Evolutionary conservation across 2,888 invertebrate genomes (phyloP).

Genomic region (Capitulum mitella): DNA sequence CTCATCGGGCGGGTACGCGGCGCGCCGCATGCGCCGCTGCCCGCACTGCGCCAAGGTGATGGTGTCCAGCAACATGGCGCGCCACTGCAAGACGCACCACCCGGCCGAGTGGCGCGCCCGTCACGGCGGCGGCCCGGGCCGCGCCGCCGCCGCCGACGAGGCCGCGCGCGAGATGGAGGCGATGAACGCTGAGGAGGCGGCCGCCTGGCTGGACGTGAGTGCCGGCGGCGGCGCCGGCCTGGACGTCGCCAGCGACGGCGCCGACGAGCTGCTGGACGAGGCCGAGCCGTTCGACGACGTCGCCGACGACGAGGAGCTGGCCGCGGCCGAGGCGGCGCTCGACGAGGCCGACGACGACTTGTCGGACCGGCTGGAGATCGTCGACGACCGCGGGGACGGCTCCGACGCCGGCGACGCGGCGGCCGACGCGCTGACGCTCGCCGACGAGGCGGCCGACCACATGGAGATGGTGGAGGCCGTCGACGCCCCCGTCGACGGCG

Average conservation of each 20-base stretch:
- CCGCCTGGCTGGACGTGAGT: not conserved
- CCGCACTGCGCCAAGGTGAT: slow-evolving; percentile 17
- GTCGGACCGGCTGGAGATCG: not conserved
- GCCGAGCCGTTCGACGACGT: not conserved
- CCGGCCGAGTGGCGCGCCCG: not conserved
- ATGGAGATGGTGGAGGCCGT: not conserved
- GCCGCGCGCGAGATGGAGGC: slow-evolving; percentile 1
- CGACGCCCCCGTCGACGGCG: not conserved
- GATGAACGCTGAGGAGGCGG: slow-evolving; percentile 14
- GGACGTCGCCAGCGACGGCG: not conserved
- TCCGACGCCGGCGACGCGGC: not conserved
- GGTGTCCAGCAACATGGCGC: slow-evolving; percentile 25
- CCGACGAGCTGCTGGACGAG: not conserved
- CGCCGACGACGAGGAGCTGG: not conserved
- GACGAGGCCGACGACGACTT: not conserved
- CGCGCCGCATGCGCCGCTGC: slow-evolving; percentile 12
- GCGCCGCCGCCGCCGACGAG: not conserved
- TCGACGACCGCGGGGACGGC: not conserved
- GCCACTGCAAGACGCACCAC: slow-evolving; percentile 17
- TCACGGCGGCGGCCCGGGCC: not conserved
- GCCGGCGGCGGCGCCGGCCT: not conserved
- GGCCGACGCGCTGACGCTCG: not conserved
- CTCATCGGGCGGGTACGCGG: not conserved
- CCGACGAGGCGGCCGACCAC: not conserved
- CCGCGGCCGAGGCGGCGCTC: not conserved